Conservation (phyloP, 2,888 invertebrate genomes). For the Rotaria sp. region DNA sequence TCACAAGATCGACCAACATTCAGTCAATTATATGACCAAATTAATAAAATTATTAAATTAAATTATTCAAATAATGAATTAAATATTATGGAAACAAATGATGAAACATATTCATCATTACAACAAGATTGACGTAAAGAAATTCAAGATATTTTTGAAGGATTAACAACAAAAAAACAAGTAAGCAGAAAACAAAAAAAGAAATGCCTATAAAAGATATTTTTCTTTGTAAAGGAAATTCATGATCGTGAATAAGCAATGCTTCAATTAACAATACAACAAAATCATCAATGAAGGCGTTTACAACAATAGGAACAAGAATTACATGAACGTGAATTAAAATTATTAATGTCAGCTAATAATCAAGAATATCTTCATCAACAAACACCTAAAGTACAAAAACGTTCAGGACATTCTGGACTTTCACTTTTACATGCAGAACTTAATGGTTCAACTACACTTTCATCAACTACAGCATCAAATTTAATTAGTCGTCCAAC, state of each 20-base stretch:
- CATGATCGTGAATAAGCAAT: conserved; percentile 75
- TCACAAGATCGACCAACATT: conserved; percentile 82
- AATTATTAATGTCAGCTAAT: neutral
- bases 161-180: conserved; percentile 87
- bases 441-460: neutral
- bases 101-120: conserved; percentile 85
- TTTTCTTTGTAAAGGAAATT: neutral
- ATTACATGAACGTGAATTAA: neutral
- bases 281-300: neutral
- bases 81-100: conserved; percentile 63
- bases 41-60: conserved; percentile 74
- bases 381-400: neutral
- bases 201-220: too few species aligned
- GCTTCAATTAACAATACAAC: conserved; percentile 55
- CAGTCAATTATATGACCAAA: conserved; percentile 70
- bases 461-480: neutral
- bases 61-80: conserved; percentile 83
- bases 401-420: neutral
- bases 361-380: neutral
- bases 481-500: neutral
- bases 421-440: neutral
- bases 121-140: conserved; percentile 90
- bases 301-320: neutral
- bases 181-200: conserved; percentile 87
- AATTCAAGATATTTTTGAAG: conserved; percentile 84